A percentile compares a stretch with the other conserved stretches of the same genome.
Evolutionary conservation across 2,888 invertebrate species (phyloP).

Genomic region (Steinernema scapterisci): DNA sequence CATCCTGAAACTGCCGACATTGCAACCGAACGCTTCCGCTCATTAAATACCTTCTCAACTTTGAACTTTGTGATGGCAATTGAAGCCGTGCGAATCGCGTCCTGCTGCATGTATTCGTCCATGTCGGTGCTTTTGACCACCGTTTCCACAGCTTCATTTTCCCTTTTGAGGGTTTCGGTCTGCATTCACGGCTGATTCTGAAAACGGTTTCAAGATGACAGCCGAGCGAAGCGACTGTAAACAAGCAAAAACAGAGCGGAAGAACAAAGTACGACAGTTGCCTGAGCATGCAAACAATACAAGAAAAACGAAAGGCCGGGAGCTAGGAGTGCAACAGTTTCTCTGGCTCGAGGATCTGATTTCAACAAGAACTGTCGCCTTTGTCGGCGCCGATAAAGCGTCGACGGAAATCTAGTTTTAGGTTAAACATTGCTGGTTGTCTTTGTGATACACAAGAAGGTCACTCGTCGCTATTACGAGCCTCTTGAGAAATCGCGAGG

Average conservation of each 20-base stretch:
- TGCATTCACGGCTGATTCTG: too few relatives aligned
- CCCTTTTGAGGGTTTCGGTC: neutral
- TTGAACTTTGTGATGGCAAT: conserved; percentile 38
- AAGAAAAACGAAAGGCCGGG: too few relatives aligned
- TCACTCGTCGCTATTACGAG: conserved; percentile 1
- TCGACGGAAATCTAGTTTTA: conserved; percentile 15
- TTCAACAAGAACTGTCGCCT: conserved; percentile 4
- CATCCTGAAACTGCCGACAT: neutral
- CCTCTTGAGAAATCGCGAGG: neutral
- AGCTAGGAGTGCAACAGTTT: too few relatives aligned
- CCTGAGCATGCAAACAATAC: too few relatives aligned
- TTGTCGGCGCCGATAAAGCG: conserved; percentile 16
- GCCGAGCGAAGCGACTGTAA: too few relatives aligned
- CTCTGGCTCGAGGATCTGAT: neutral
- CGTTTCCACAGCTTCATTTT: conserved; percentile 12
- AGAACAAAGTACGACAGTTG: too few relatives aligned
- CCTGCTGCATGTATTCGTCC: conserved; percentile 41
- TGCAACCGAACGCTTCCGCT: neutral
- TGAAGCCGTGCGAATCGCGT: conserved; percentile 36
- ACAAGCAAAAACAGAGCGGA: too few relatives aligned
- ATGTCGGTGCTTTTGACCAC: conserved; percentile 42
- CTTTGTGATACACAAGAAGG: conserved; percentile 7
- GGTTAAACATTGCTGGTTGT: conserved; percentile 9
- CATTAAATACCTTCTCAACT: conserved; percentile 38
- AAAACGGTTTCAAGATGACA: too few relatives aligned